These are phyloP conservation scores for Elegia similella DNA, from an alignment of 2,888 invertebrate genomes.

Conservation along the genomic window DNA sequence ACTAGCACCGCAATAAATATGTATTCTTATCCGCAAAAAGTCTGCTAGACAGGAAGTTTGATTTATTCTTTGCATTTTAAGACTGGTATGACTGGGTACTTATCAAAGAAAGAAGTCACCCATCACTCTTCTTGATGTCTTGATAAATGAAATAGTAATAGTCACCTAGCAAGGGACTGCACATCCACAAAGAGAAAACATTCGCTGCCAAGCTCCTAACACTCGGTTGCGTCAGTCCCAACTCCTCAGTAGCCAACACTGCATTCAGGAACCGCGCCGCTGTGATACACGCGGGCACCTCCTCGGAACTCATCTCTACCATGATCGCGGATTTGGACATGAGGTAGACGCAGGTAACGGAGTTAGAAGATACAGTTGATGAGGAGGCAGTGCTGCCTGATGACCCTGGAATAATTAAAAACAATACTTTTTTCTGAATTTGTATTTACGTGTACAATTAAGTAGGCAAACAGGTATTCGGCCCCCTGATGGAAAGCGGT, in stretches of 20 bases:
- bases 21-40: too few relatives aligned
- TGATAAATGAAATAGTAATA: background rate
- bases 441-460: too few relatives aligned
- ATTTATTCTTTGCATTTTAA: too few relatives aligned
- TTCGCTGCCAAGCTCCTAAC: slow-evolving; percentile 89
- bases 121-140: too few relatives aligned
- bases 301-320: slow-evolving; percentile 86
- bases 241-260: slow-evolving; percentile 81
- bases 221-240: slow-evolving; percentile 88
- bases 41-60: too few relatives aligned
- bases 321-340: slow-evolving; percentile 91
- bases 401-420: slow-evolving; percentile 47
- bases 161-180: slow-evolving; percentile 91
- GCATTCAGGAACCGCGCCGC: slow-evolving; percentile 64
- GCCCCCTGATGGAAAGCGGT: too few relatives aligned
- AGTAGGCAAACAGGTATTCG: too few relatives aligned
- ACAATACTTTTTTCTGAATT: too few relatives aligned
- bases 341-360: slow-evolving; percentile 88
- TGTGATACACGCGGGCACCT: slow-evolving; percentile 64
- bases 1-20: too few relatives aligned
- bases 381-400: slow-evolving; percentile 73
- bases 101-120: too few relatives aligned
- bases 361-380: slow-evolving; percentile 70
- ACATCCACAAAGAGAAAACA: slow-evolving; percentile 97
- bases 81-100: too few relatives aligned